Evolutionary conservation across 2,888 invertebrate species (phyloP).

Genomic region (Morpho deidamia): DNA sequence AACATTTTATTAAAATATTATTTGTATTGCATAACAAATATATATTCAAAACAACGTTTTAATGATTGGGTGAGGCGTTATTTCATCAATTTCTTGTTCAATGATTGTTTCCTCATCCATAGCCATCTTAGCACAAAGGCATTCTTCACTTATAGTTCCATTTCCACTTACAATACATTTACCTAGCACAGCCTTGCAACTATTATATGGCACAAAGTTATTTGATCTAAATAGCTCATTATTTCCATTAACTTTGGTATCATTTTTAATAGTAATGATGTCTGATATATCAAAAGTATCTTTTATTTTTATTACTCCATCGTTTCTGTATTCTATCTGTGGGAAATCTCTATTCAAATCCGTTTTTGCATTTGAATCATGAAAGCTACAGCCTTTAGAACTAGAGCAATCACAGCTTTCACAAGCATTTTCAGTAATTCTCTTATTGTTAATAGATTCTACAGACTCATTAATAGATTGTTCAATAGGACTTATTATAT

Average conservation of each 20-base stretch:
- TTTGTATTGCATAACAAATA: not conserved
- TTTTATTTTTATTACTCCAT: slow-evolving; percentile 57
- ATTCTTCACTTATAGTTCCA: slow-evolving; percentile 55
- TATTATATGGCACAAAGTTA: slow-evolving; percentile 44
- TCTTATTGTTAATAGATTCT: slow-evolving; percentile 4
- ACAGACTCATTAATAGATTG: not conserved
- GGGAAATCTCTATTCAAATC: slow-evolving; percentile 23
- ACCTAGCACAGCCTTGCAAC: slow-evolving; percentile 61
- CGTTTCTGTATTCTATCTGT: slow-evolving; percentile 42
- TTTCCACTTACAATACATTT: slow-evolving; percentile 63
- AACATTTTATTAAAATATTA: no score
- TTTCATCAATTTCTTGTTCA: slow-evolving; percentile 62
- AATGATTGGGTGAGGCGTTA: slow-evolving; percentile 48
- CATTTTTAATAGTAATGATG: slow-evolving; percentile 3
- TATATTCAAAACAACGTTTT: not conserved
- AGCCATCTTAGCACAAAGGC: slow-evolving; percentile 63
- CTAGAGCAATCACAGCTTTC: slow-evolving; percentile 41
- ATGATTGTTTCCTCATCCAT: slow-evolving; percentile 49
- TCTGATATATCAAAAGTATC: slow-evolving; percentile 44
- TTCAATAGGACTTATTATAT: slow-evolving; percentile 16
- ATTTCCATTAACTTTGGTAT: not conserved
- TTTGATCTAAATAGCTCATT: slow-evolving; percentile 10
- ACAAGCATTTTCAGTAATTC: slow-evolving; percentile 26
- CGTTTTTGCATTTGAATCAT: not conserved
- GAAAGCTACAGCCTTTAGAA: slow-evolving; percentile 6